These are phyloP conservation scores for Pyrgilauda ruficollis DNA, from an alignment of 2,113 vertebrate species.

Conservation along the genomic window DNA sequence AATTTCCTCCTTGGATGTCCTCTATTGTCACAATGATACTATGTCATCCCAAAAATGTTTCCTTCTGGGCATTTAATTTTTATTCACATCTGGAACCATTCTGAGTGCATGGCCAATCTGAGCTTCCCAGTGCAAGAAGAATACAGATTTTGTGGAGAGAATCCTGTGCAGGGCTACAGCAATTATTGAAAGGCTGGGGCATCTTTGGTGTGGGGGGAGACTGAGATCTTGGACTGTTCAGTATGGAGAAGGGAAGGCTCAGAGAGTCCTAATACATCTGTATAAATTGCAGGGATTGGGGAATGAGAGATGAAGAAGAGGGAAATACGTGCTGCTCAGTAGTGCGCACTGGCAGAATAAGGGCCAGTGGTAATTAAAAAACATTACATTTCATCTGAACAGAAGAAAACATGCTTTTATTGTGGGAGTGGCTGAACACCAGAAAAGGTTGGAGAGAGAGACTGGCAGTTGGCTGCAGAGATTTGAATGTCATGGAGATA, in stretches of 20 bases:
- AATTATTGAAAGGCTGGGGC: not conserved
- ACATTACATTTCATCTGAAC: not conserved
- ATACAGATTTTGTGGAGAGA: fast-evolving
- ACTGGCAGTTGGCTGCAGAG: not conserved
- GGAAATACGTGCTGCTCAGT: not conserved
- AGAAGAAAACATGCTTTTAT: not conserved
- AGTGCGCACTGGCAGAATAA: not conserved
- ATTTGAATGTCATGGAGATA: not conserved
- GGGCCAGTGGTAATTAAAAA: not conserved
- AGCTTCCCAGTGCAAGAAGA: not conserved
- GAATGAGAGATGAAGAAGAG: not conserved
- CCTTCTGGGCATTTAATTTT: not conserved
- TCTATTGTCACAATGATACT: not conserved
- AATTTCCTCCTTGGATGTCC: not conserved
- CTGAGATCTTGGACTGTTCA: not conserved
- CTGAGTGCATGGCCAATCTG: not conserved
- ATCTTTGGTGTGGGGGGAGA: not conserved
- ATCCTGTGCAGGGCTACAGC: not conserved
- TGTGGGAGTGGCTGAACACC: not conserved
- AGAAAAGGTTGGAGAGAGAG: not conserved
- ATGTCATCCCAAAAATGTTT: not conserved
- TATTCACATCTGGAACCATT: not conserved
- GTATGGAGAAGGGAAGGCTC: not conserved
- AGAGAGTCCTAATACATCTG: not conserved
- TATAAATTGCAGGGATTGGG: not conserved